These are phyloP conservation scores for Rambutsinella grinnellia DNA, from an alignment of 2,888 invertebrate species.

Conservation along the genomic window DNA sequence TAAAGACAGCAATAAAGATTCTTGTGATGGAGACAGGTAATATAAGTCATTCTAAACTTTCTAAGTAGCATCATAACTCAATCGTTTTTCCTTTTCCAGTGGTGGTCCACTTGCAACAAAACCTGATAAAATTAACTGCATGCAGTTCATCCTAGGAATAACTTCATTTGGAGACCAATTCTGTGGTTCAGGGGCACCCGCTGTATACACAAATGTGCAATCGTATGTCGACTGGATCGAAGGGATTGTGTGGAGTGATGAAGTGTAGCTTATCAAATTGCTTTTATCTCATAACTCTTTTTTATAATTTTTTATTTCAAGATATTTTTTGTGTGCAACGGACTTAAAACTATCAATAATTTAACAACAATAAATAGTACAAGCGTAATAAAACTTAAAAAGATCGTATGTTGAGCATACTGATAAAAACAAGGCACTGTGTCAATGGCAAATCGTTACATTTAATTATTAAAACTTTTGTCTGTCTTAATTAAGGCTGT, in stretches of 20 bases:
- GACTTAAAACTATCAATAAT: constrained; percentile 6
- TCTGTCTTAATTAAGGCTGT: no score
- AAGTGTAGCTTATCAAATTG: no score
- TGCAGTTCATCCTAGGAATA: constrained; percentile 47
- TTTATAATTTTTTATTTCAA: no score
- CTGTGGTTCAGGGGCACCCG: constrained; percentile 60
- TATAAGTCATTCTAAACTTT: no score
- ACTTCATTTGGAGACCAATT: constrained; percentile 58
- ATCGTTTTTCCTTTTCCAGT: constrained; percentile 32
- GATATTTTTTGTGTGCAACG: constrained; percentile 2
- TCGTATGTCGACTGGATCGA: constrained; percentile 64
- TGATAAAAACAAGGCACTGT: constrained; percentile 21
- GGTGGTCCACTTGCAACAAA: constrained; percentile 51
- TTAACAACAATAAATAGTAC: not conserved
- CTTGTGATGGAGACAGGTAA: constrained; percentile 50
- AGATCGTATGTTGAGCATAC: no score
- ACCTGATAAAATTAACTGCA: constrained; percentile 33
- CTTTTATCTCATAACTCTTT: no score
- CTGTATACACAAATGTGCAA: constrained; percentile 64
- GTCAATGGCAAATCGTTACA: constrained; percentile 19
- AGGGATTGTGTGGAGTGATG: constrained; percentile 54
- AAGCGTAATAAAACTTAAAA: not conserved
- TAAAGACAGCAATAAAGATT: constrained; percentile 44
- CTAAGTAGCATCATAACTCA: no score
- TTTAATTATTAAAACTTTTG: no score